Percentiles rank a stretch among this genome's conserved stretches.
Conservation (phyloP, 1,140 invertebrate species). For the Hestina assimilis region DNA sequence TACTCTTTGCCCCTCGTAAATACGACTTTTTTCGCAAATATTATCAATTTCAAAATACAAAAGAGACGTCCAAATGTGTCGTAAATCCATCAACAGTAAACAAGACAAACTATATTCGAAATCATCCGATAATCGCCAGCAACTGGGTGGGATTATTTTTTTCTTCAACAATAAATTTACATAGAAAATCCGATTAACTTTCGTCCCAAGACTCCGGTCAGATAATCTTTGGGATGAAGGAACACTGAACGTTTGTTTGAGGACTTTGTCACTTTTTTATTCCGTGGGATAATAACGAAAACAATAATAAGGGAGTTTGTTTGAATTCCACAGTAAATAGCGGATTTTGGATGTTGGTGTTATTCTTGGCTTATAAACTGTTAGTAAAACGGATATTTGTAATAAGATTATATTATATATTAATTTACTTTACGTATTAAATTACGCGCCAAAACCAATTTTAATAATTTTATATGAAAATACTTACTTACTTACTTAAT, state of each 20-base stretch:
- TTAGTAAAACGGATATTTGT: conserved; percentile 42
- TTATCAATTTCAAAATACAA: conserved; percentile 38
- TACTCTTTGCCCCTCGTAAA: conserved; percentile 23
- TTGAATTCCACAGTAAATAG: conserved; percentile 47
- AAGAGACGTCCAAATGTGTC: conserved; percentile 42
- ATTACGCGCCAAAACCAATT: conserved; percentile 9
- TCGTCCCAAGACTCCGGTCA: conserved; percentile 39
- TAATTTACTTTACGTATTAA: conserved; percentile 13
- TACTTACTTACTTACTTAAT: too few species aligned
- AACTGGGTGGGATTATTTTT: conserved; percentile 55
- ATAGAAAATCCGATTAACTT: conserved; percentile 65
- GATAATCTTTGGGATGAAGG: conserved; percentile 44
- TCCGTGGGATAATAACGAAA: conserved; percentile 43
- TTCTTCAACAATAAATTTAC: conserved; percentile 56
- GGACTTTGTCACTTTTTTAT: conserved; percentile 41
- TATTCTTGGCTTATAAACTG: conserved; percentile 33
- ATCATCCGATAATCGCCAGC: conserved; percentile 36
- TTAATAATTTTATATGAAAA: too few species aligned
- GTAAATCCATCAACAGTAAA: conserved; percentile 56
- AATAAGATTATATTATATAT: conserved; percentile 44
- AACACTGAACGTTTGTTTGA: conserved; percentile 38
- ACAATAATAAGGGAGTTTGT: conserved; percentile 47
- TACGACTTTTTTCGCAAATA: conserved; percentile 22
- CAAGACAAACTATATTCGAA: conserved; percentile 32
- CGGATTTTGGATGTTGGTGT: conserved; percentile 31